Conservation (phyloP, 2,888 invertebrate species). For the Syrphus vitripennis region DNA sequence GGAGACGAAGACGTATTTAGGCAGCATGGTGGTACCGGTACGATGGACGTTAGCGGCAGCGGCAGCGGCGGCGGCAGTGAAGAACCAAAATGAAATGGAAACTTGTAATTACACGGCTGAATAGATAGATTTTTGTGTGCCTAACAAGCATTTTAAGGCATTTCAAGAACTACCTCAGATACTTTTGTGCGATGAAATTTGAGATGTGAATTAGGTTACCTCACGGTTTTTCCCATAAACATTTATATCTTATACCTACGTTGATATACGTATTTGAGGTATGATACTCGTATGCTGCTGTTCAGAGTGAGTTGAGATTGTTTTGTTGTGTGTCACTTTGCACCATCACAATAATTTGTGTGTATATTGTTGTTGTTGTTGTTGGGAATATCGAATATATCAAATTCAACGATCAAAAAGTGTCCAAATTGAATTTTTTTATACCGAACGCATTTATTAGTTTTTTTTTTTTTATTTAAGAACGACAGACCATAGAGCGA, state of each 20-base stretch:
- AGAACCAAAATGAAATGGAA: slow-evolving; percentile 66
- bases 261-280: neutral
- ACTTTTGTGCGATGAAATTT: slow-evolving; percentile 65
- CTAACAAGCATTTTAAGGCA: slow-evolving; percentile 60
- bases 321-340: slow-evolving; percentile 58
- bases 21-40: neutral
- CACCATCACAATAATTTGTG: neutral
- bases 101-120: slow-evolving; percentile 71
- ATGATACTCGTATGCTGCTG: slow-evolving; percentile 34
- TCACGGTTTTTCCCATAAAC: slow-evolving; percentile 28
- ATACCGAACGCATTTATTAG: slow-evolving; percentile 13
- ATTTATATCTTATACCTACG: neutral
- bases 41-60: neutral
- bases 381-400: slow-evolving; percentile 43
- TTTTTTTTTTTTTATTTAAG: slow-evolving; percentile 22
- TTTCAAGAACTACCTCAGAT: slow-evolving; percentile 67
- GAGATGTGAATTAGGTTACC: slow-evolving; percentile 70
- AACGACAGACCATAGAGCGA: neutral
- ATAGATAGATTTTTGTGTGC: slow-evolving; percentile 58
- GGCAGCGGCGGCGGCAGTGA: neutral
- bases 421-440: neutral
- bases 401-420: slow-evolving; percentile 48
- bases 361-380: slow-evolving; percentile 1
- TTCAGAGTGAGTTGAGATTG: slow-evolving; percentile 17
- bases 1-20: neutral